Conservation (phyloP, 2,888 invertebrate genomes). For the Lithosia quadra region DNA sequence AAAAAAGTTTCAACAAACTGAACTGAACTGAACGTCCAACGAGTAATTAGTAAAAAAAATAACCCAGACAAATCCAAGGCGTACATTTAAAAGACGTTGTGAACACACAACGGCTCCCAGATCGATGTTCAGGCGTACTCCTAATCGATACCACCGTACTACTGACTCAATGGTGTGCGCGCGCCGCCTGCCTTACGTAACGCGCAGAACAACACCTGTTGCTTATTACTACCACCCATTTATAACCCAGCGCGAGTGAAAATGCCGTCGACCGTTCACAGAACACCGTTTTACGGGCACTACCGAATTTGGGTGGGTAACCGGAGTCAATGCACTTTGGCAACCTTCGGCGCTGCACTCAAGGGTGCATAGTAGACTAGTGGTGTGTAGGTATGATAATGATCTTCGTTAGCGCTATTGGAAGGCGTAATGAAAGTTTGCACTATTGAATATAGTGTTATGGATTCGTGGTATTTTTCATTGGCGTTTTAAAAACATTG, state of each 20-base stretch:
- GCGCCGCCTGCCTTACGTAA: conserved; percentile 81
- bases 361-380: conserved; percentile 83
- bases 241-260: conserved; percentile 69
- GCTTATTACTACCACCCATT: conserved; percentile 79
- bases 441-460: conserved; percentile 42
- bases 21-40: conserved; percentile 8
- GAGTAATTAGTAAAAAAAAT: conserved; percentile 53
- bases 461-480: conserved; percentile 35
- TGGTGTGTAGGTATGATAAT: conserved; percentile 74
- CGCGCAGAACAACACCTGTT: conserved; percentile 83
- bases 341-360: conserved; percentile 85
- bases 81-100: conserved; percentile 72
- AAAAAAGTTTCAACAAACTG: conserved; percentile 1
- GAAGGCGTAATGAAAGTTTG: conserved; percentile 58
- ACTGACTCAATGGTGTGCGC: conserved; percentile 83
- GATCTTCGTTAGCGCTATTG: conserved; percentile 79
- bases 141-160: conserved; percentile 81
- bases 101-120: conserved; percentile 66
- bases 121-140: conserved; percentile 77
- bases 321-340: conserved; percentile 81
- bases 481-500: conserved; percentile 13
- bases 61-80: conserved; percentile 65
- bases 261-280: conserved; percentile 56
- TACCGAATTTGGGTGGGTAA: conserved; percentile 67
- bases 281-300: conserved; percentile 35